Evolutionary conservation across 35 echinoderm and acorn worm species (phyloP).

Genomic region (Apostichopus californicus): DNA sequence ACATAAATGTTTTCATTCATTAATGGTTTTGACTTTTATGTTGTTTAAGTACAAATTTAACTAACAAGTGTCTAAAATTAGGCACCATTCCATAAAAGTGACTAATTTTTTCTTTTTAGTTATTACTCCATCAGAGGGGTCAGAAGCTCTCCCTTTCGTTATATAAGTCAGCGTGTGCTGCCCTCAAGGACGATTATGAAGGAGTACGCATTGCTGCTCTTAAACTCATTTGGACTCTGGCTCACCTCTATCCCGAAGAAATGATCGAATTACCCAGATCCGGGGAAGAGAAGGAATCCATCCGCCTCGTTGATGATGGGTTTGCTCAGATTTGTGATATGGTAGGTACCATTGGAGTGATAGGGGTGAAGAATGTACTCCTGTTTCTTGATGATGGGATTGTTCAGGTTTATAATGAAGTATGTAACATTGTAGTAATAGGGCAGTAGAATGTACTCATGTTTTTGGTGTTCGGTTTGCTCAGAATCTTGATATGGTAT

Average conservation of each 20-base stretch:
- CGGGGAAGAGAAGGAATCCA: constrained; percentile 60
- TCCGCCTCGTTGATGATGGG: constrained; percentile 92
- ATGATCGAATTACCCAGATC: constrained; percentile 61
- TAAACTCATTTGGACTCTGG: constrained; percentile 89
- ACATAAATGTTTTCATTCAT: too few relatives aligned
- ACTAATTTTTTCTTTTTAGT: constrained; percentile 43
- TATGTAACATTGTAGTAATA: constrained; percentile 3
- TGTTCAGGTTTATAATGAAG: constrained; percentile 91
- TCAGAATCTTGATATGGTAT: constrained; percentile 93
- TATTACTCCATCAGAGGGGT: constrained; percentile 81
- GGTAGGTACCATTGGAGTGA: constrained; percentile 42
- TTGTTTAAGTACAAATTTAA: too few relatives aligned
- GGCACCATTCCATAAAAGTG: too few relatives aligned
- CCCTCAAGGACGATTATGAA: constrained; percentile 87
- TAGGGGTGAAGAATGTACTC: not conserved
- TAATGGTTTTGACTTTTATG: too few relatives aligned
- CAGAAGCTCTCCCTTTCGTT: constrained; percentile 79
- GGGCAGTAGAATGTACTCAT: constrained; percentile 56
- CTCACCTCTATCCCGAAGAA: constrained; percentile 92
- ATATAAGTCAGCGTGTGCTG: constrained; percentile 71
- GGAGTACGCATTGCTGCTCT: constrained; percentile 77
- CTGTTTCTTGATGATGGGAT: too few relatives aligned
- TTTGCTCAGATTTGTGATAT: constrained; percentile 98
- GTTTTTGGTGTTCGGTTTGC: constrained; percentile 90
- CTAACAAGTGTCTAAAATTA: too few relatives aligned